Percentiles rank a stretch among this genome's conserved stretches.
These are phyloP conservation scores for Apamea sordens DNA, from an alignment of 2,888 invertebrate genomes.

Conservation along the genomic window DNA sequence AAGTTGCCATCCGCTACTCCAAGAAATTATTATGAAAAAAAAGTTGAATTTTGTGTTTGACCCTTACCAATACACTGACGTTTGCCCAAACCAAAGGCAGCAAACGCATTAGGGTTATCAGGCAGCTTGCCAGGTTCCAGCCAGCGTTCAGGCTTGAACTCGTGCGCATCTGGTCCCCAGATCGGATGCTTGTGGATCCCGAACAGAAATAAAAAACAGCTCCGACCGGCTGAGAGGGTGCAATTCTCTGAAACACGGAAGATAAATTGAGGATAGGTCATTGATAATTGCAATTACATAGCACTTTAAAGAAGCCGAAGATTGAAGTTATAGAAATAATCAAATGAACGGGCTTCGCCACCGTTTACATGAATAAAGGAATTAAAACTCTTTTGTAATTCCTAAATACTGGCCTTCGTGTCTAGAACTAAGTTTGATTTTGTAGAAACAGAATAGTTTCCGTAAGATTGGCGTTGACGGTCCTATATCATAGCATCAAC, in stretches of 20 bases:
- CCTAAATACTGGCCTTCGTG: not conserved
- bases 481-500: constrained; percentile 38
- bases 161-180: constrained; percentile 77
- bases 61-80: constrained; percentile 78
- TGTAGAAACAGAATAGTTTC: not conserved
- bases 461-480: not conserved
- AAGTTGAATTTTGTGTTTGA: not conserved
- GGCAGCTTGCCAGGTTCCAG: constrained; percentile 73
- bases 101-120: constrained; percentile 74
- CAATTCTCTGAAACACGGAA: constrained; percentile 72
- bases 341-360: not conserved
- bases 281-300: not conserved
- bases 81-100: constrained; percentile 78
- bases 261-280: not conserved
- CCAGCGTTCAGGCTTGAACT: constrained; percentile 81
- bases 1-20: not conserved
- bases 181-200: constrained; percentile 78
- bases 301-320: not conserved
- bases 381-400: not conserved
- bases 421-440: not conserved
- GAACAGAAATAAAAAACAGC: constrained; percentile 75
- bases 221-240: constrained; percentile 76
- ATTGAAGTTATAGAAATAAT: not conserved
- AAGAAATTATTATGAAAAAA: not conserved
- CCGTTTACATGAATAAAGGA: not conserved